Evolutionary conservation across 2,113 vertebrate species (phyloP).

Genomic region (Empidonax traillii): DNA sequence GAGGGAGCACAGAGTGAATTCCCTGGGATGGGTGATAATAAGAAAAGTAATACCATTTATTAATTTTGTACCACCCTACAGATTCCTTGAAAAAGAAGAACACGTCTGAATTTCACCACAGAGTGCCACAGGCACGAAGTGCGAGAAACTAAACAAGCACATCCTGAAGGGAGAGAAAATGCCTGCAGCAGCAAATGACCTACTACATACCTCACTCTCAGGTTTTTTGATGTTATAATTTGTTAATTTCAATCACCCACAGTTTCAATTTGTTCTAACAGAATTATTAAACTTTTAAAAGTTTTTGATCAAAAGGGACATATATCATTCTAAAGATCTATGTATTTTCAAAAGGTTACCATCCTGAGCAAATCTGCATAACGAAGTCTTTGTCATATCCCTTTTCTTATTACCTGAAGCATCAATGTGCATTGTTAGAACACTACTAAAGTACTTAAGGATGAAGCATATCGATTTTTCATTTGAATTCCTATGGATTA

Average conservation of each 20-base stretch:
- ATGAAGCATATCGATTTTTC: background rate
- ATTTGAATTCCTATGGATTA: slow-evolving; percentile 16
- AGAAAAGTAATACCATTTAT: slow-evolving; percentile 73
- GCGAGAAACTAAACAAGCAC: slow-evolving; percentile 89
- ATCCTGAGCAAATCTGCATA: slow-evolving; percentile 34
- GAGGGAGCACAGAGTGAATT: slow-evolving; percentile 47
- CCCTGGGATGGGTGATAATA: slow-evolving; percentile 60
- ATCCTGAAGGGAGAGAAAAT: slow-evolving; percentile 80
- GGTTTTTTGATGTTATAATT: slow-evolving; percentile 78
- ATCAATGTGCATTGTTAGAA: slow-evolving; percentile 25
- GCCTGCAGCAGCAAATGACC: slow-evolving; percentile 83
- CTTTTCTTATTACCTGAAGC: slow-evolving; percentile 32
- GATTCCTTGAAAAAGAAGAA: slow-evolving; percentile 81
- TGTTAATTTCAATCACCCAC: slow-evolving; percentile 76
- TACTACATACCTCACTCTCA: slow-evolving; percentile 74
- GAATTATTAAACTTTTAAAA: slow-evolving; percentile 71
- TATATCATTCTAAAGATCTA: slow-evolving; percentile 26
- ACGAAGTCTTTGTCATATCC: slow-evolving; percentile 28
- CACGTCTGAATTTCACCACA: slow-evolving; percentile 82
- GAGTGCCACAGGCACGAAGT: slow-evolving; percentile 83
- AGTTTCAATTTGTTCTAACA: slow-evolving; percentile 68
- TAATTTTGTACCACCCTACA: slow-evolving; percentile 75
- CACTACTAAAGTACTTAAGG: background rate
- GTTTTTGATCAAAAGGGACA: slow-evolving; percentile 72
- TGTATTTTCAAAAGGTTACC: slow-evolving; percentile 52